Conservation (phyloP, 2,888 invertebrate genomes). For the Melinopterus prodromus region DNA sequence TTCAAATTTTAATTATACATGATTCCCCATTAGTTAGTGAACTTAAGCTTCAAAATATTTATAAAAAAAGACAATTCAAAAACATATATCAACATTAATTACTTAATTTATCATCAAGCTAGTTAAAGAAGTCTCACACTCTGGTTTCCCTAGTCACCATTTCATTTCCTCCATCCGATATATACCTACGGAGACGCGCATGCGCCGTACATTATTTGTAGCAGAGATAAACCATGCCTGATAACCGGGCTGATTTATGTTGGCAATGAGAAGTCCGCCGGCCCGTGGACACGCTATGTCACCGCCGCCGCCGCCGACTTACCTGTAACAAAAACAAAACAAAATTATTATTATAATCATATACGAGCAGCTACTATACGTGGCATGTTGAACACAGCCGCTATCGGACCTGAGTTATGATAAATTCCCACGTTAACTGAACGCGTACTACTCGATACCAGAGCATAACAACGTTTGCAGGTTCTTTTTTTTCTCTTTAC, state of each 20-base stretch:
- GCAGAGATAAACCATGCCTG: constrained; percentile 40
- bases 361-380: constrained; percentile 22
- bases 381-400: constrained; percentile 23
- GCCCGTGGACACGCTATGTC: constrained; percentile 49
- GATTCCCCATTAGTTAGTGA: too few species aligned
- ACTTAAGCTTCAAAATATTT: too few species aligned
- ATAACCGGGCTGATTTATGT: constrained; percentile 37
- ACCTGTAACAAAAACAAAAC: constrained; percentile 45
- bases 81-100: too few species aligned
- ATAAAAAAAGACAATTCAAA: too few species aligned
- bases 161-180: not conserved
- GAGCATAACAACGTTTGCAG: not conserved
- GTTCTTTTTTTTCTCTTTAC: not conserved
- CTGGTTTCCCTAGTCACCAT: not conserved
- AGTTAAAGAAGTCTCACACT: not conserved
- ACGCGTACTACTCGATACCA: not conserved
- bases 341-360: constrained; percentile 25
- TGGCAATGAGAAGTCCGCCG: constrained; percentile 33
- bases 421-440: constrained; percentile 21
- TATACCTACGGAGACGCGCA: constrained; percentile 19
- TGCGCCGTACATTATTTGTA: constrained; percentile 43
- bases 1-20: too few species aligned
- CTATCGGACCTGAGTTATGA: constrained; percentile 24
- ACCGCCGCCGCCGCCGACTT: constrained; percentile 44
- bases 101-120: too few species aligned